These are phyloP conservation scores for Apolygus lucorum DNA, from an alignment of 1,140 invertebrate genomes.

Conservation along the genomic window DNA sequence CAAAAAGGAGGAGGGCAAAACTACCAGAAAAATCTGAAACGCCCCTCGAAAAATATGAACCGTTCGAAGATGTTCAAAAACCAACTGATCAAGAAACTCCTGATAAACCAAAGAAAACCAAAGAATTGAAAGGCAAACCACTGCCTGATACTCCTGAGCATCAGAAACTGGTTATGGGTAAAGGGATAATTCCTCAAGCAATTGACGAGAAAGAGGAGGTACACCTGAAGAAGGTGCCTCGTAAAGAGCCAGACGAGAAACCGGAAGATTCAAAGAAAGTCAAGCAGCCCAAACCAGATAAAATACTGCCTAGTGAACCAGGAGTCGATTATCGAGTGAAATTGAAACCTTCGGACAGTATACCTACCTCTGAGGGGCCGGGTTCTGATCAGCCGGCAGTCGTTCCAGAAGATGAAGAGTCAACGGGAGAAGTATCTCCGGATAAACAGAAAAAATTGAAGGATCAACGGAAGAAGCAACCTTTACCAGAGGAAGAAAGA, in stretches of 20 bases:
- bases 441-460: slow-evolving; percentile 35
- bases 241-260: slow-evolving; percentile 25
- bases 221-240: slow-evolving; percentile 25
- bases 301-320: slow-evolving; percentile 28
- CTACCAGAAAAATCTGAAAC: slow-evolving; percentile 38
- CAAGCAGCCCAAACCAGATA: slow-evolving; percentile 29
- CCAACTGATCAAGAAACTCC: slow-evolving; percentile 25
- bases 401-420: slow-evolving; percentile 27
- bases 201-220: slow-evolving; percentile 32
- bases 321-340: slow-evolving; percentile 31
- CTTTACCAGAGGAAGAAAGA: slow-evolving; percentile 37
- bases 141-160: slow-evolving; percentile 39
- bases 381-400: slow-evolving; percentile 16
- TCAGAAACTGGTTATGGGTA: slow-evolving; percentile 35
- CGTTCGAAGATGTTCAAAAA: slow-evolving; percentile 27
- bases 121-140: slow-evolving; percentile 41
- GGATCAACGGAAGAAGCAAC: slow-evolving; percentile 30
- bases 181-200: slow-evolving; percentile 32
- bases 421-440: slow-evolving; percentile 28
- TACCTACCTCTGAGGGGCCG: slow-evolving; percentile 32
- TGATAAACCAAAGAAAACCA: slow-evolving; percentile 34
- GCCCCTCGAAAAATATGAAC: slow-evolving; percentile 43
- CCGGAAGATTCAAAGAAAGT: slow-evolving; percentile 28
- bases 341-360: slow-evolving; percentile 32
- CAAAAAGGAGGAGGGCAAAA: slow-evolving; percentile 44